These are phyloP conservation scores for Zelostemma sp. DNA, from an alignment of 1,140 invertebrate genomes.

Conservation along the genomic window DNA sequence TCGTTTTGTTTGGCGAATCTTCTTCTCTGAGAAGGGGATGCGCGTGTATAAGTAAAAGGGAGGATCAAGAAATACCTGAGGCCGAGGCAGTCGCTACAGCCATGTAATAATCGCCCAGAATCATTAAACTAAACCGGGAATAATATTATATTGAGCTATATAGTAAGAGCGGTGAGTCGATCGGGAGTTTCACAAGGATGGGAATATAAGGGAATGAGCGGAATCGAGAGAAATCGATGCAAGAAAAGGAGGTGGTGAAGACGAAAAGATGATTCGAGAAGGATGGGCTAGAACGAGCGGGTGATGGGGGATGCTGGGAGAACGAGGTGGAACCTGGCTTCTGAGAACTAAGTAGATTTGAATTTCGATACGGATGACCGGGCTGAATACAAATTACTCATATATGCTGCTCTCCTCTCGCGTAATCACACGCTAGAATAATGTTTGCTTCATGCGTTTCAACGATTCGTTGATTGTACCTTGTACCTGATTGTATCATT, in stretches of 20 bases:
- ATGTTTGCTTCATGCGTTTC: no score
- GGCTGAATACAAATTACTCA: constrained; percentile 72
- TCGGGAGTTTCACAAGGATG: constrained; percentile 35
- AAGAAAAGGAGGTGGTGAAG: constrained; percentile 28
- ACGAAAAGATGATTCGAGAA: constrained; percentile 38
- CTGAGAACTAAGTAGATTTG: constrained; percentile 72
- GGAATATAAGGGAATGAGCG: constrained; percentile 31
- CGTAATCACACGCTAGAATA: constrained; percentile 70
- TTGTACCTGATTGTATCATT: no score
- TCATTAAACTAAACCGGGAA: constrained; percentile 72
- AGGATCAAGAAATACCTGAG: constrained; percentile 50
- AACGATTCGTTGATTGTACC: no score
- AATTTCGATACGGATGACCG: constrained; percentile 72
- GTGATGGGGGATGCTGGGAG: constrained; percentile 23
- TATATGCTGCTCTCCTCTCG: constrained; percentile 62
- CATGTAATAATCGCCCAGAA: constrained; percentile 70
- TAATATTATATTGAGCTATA: constrained; percentile 71
- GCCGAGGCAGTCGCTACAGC: constrained; percentile 53
- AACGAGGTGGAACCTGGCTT: constrained; percentile 53
- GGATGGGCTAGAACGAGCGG: constrained; percentile 13
- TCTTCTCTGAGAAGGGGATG: constrained; percentile 35
- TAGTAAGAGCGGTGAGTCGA: constrained; percentile 48
- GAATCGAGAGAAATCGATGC: constrained; percentile 36
- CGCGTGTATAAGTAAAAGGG: constrained; percentile 27
- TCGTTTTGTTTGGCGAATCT: constrained; percentile 54